Base-by-base conservation (phyloP, 2,888 invertebrate genomes). In the Tenthredo mesomela region DNA sequence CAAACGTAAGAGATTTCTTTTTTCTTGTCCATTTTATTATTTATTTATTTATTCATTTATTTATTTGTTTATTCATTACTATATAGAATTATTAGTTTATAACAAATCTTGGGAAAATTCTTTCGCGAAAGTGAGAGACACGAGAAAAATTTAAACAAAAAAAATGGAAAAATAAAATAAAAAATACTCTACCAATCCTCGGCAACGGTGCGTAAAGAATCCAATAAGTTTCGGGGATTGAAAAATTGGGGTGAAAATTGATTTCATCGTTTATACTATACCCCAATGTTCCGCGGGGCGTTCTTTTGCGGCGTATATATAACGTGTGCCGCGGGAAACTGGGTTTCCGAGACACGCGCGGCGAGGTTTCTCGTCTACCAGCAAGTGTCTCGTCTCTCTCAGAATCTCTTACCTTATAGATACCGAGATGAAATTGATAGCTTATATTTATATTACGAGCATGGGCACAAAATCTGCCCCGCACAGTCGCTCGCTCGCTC, bases 391-490 rank as follows among this genome's bases (percentile, higher is more conserved):
- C 70, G 6, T n/a, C n/a, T 50, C 50, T 54, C 71, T n/a, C 37
- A 37, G 4, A 71, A 33, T 18, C n/a, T 71, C 18, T n/a, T 40
- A 21, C 21, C 43, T 43, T 40, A 37, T 71, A 71, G 33, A 25
- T 33, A 12, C 67, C 33, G 25, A 61, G 21, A 75, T 12, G 84
- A 84, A 84, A 84, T 84, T 84, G 84, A 84, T 84, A 84, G 84
- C 73, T 84, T 43, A 84, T 84, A 84, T 84, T 84, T 84, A 84
- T 73, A 84, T 84, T 73, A 87, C 83, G 86, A 86, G 84, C 85
- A 37, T 61, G 21, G 40, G 58, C 21, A 40, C 6, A 80, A 61
- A 80, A 80, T 80, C 80, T 80, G 25, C 21, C 15, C 21, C 29
- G 15, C 29, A 15, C 33, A 67, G 33, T 29, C 43, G 33, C 33